Base-by-base conservation (phyloP, 2,888 invertebrate genomes). In the Drosophila tripunctata region DNA sequence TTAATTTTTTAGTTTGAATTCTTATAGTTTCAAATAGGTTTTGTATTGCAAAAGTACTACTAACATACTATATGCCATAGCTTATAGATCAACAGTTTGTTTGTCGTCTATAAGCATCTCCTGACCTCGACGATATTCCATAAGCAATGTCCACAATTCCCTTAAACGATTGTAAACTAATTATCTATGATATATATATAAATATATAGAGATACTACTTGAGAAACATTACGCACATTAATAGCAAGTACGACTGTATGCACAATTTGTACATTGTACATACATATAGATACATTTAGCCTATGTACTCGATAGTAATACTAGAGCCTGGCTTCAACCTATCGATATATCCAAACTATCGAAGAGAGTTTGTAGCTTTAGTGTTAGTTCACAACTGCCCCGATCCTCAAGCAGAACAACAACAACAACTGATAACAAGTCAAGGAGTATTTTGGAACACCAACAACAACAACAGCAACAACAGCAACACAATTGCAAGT, bases 261-360 rank as follows among this genome's bases (percentile, higher is more conserved):
- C 50, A 56, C 24, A 2, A 38, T 21, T 3, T 12, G 12, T 21
- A 7, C n/a, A n/a, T n/a, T n/a, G n/a, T n/a, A n/a, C n/a, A n/a
- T 4, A 21, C 17, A 60, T 63, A 57, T 4, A 33, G 6, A 6
- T 24, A 10, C 24, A 36, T 24, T 7, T 44, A 17, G n/a, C 15
- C 24, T 15, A 43, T 43, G 17, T 38, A n/a, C n/a, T n/a, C n/a
- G n/a, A n/a, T 38, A 58, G 45, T 47, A 41, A 60, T 38, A 58
- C 10, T 47, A 75, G 78, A 81, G 86, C 78, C 56, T 64, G 82
- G 79, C 82, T 78, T 78, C 45, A 43, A 21, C 35, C 41, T 55
- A n/a, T n/a, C n/a, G n/a, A n/a, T n/a, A n/a, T n/a, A n/a, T n/a
- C 8, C 45, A 35, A 67, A 36, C 19, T 10, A 47, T 31, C 35